Evolutionary conservation across 2,113 vertebrate genomes (phyloP), one percentile per base, ranked within the genome.

Genomic region (Gymnocephalus cernua): DNA sequence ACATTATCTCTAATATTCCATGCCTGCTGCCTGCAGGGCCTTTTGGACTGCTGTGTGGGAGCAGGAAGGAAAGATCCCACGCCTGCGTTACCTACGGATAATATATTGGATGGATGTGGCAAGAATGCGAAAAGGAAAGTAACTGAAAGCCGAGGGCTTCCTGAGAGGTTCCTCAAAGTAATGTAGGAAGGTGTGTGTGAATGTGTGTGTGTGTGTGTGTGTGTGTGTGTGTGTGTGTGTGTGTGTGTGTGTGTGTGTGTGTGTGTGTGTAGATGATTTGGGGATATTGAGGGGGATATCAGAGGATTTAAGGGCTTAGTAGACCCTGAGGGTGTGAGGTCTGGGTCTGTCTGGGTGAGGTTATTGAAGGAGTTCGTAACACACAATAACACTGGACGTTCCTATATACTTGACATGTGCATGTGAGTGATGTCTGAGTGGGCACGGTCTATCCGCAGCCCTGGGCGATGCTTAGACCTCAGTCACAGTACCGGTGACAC

Each of bases 391-490:
- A 76, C 62, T 63, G 73, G 80, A 63, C 67, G 47, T 76, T 82
- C 61, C 76, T 56, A 66, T 81, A 77, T 65, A 44, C 79, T 74
- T 77, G 68, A 89, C 63, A 51, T 6, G 54, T 74, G 62, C 62
- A 77, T 62, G 83, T 86, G 77, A 83, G 76, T 66, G 75, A 82
- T 85, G 84, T 86, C 54, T 86, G 87, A 88, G 84, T 68, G 70
- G 86, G 73, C 63, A 38, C 35, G 6, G 66, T 79, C 14, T 88
- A 81, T 91, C 83, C 74, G 27, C 76, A 83, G 89, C 91, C 86
- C 56, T 66, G 74, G 87, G 88, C 86, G 21, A 86, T 84, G 86
- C 88, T 90, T 83, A 92, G 88, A 86, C 87, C 85, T 93, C 89
- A 89, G 85, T 89, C 92, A 76, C 88, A 87, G 85, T 16, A 82